These are phyloP conservation scores for Sterrhoptilus dennistouni DNA, from an alignment of 2,113 vertebrate genomes.

Conservation along the genomic window DNA sequence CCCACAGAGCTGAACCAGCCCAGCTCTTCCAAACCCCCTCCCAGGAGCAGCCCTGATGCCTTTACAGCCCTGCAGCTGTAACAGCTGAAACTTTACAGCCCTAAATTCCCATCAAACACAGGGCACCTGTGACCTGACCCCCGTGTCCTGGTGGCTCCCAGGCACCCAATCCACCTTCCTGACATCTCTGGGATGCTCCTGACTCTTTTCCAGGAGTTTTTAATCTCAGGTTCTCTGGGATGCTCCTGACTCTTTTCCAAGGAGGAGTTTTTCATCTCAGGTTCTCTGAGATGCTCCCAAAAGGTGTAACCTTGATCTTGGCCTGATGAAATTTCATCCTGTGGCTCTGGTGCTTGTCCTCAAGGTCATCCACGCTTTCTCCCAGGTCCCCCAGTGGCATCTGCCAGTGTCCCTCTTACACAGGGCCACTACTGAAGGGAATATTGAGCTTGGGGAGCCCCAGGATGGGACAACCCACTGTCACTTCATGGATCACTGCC, in stretches of 20 bases:
- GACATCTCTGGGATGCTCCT: neutral
- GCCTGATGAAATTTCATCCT: conserved; percentile 6
- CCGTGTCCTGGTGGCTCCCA: accelerated
- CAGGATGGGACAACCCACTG: accelerated
- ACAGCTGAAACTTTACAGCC: neutral
- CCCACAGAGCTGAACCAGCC: neutral
- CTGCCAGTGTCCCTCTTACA: neutral
- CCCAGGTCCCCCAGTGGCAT: neutral
- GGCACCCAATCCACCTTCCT: accelerated
- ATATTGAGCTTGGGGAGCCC: neutral
- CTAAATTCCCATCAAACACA: accelerated
- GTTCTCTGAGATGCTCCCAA: neutral
- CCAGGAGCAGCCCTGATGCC: neutral
- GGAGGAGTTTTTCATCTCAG: neutral
- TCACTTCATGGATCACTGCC: neutral
- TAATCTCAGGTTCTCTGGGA: neutral
- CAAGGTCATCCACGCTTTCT: neutral
- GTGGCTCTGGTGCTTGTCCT: accelerated
- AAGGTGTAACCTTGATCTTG: neutral
- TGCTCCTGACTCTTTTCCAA: neutral
- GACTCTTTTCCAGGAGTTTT: neutral
- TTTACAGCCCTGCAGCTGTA: neutral
- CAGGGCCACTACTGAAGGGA: accelerated
- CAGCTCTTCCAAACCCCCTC: accelerated
- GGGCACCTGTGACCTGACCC: neutral